Base-by-base conservation (phyloP, 2,797 vertebrate genomes). In the Sebastes kiyomatsui region DNA sequence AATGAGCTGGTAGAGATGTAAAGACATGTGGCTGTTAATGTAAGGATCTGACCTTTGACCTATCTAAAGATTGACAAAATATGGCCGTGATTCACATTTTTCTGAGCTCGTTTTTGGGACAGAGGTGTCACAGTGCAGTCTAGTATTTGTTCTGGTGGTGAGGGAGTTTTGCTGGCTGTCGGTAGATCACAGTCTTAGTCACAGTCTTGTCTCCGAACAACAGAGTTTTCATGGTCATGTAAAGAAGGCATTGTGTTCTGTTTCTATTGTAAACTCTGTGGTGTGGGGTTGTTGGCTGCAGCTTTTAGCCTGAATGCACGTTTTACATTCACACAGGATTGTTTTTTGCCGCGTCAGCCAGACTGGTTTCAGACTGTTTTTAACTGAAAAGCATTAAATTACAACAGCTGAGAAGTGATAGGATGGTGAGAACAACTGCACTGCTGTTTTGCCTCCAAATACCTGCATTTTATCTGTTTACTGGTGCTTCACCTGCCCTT, bases 231-330 rank as follows among this genome's bases (percentile, higher is more conserved):
- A 55, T 79, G 64, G 60, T 59, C 64, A 49, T 71, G 35, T 73
- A 80, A 75, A 83, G 66, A 74, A 6, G 65, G 7, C 49, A 32
- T 52, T 82, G 75, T 88, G 42, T 23, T 77, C 20, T 90, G 77
- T 89, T 91, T 85, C 70, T 69, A 76, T n/a, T 61, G 80, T 79
- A 87, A 92, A 92, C 59, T 74, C 42, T 56, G 33, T 20, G 7
- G 35, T 71, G 23, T 67, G 9, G 9, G 55, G 6, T 38, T 72
- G 33, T 52, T 64, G 30, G 46, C 18, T 49, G 65, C 33, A 59
- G 33, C 32, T 54, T 77, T 67, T 27, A 75, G 13, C 61, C 74
- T 66, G 25, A 84, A 49, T 60, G 3, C 32, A 56, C 6, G 0
- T 75, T 78, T 58, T 69, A 56, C 54, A 64, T 18, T 79, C 54